These are phyloP conservation scores for Apodemus speciosus DNA, from an alignment of 2,113 vertebrate genomes.

Conservation along the genomic window DNA sequence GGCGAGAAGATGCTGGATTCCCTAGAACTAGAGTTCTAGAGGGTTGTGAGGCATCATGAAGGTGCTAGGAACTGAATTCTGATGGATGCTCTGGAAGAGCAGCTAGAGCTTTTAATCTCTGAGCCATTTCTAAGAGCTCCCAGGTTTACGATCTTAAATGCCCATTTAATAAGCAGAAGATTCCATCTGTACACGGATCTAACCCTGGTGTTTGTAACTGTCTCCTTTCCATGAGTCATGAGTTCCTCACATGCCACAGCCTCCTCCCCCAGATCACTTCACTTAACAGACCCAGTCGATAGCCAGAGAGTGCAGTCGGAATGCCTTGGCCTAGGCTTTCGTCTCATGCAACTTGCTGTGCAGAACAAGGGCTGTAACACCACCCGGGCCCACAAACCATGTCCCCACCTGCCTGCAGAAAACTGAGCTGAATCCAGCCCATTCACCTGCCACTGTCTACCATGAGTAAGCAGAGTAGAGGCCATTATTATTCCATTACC, in stretches of 20 bases:
- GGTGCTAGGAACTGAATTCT: not conserved
- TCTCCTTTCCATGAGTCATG: conserved; percentile 26
- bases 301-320: not conserved
- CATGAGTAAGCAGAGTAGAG: not conserved
- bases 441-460: not conserved
- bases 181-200: not conserved
- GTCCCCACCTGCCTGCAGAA: not conserved
- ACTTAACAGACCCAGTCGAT: not conserved
- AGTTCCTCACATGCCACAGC: not conserved
- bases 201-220: conserved; percentile 10
- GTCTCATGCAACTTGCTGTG: not conserved
- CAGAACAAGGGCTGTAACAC: not conserved
- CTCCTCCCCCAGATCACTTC: not conserved
- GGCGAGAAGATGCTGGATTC: no score
- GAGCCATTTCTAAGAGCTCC: not conserved
- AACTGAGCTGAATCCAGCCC: not conserved
- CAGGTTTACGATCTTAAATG: conserved; percentile 27
- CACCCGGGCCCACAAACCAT: not conserved
- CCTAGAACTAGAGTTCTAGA: not conserved
- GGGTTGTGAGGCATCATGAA: not conserved
- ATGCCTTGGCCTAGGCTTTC: no score
- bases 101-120: not conserved
- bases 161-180: not conserved
- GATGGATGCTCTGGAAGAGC: not conserved
- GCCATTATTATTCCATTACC: not conserved